phyloP scores from a whole-genome alignment of 2,888 invertebrate species.

The Epinotia brunnichana region DNA sequence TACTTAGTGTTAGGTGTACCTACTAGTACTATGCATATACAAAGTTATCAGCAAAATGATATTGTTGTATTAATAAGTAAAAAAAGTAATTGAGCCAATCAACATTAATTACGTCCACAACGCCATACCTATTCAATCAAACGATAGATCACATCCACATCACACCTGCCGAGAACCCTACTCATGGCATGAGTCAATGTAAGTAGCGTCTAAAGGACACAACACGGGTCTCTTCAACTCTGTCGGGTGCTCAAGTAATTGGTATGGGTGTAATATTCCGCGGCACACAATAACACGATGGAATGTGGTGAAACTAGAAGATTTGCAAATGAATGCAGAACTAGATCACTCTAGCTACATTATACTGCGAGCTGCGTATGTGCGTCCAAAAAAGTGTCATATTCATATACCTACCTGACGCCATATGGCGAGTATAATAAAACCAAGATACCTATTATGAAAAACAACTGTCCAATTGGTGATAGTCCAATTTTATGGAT shows the following conservation, averaged over 20 bases:
- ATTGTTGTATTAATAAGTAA: constrained; percentile 9
- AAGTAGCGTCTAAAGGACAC: constrained; percentile 33
- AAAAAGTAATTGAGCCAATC: constrained; percentile 13
- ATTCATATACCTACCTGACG: no score
- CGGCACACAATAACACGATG: constrained; percentile 64
- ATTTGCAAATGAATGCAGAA: constrained; percentile 65
- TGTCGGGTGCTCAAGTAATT: constrained; percentile 57
- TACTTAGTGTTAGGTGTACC: no score
- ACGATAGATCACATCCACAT: constrained; percentile 53
- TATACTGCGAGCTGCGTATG: constrained; percentile 58
- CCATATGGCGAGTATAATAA: neutral
- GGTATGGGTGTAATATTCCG: constrained; percentile 67
- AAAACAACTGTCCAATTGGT: neutral
- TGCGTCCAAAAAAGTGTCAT: constrained; percentile 61
- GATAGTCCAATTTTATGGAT: neutral
- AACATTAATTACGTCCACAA: constrained; percentile 44
- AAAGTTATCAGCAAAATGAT: neutral
- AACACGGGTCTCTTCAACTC: constrained; percentile 50
- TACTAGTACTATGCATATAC: no score
- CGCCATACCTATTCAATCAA: constrained; percentile 56
- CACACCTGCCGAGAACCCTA: constrained; percentile 53
- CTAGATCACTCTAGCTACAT: constrained; percentile 54
- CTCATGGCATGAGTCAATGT: constrained; percentile 44
- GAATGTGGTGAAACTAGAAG: constrained; percentile 77
- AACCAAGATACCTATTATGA: neutral